Evolutionary conservation across 2,113 vertebrate species (phyloP).

Genomic region (Otus sunia): DNA sequence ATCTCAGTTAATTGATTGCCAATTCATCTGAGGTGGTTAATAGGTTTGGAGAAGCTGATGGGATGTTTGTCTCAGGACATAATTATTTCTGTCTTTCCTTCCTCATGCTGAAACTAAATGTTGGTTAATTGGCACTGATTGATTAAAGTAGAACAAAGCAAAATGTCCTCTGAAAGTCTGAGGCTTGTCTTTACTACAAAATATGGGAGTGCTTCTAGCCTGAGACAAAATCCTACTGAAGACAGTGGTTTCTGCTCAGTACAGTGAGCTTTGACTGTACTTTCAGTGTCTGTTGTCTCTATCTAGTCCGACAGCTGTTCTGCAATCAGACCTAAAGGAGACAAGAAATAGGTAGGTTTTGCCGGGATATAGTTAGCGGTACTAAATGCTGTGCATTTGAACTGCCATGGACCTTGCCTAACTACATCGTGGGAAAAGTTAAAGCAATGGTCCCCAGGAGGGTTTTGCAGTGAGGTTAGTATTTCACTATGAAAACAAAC

Average conservation of each 20-base stretch:
- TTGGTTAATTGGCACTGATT: slow-evolving; percentile 19
- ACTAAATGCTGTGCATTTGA: not conserved
- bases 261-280: not conserved
- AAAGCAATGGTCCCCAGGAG: not conserved
- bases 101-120: not conserved
- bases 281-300: not conserved
- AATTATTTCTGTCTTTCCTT: slow-evolving; percentile 11
- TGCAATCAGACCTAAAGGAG: not conserved
- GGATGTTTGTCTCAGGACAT: not conserved
- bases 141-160: not conserved
- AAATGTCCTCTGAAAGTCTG: not conserved
- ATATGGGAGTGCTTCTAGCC: not conserved
- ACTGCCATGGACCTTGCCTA: not conserved
- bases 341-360: not conserved
- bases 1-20: slow-evolving; percentile 12
- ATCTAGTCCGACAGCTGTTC: not conserved
- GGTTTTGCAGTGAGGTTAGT: not conserved
- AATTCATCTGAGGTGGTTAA: slow-evolving; percentile 1
- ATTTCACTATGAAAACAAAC: slow-evolving; percentile 20
- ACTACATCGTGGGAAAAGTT: not conserved
- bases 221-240: not conserved
- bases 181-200: not conserved
- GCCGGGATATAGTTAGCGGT: not conserved
- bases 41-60: not conserved
- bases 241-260: not conserved